A percentile compares a stretch with the other conserved stretches of the same genome.
phyloP scores from a whole-genome alignment of 2,797 vertebrate genomes.

The Melanotaenia nigrans region DNA sequence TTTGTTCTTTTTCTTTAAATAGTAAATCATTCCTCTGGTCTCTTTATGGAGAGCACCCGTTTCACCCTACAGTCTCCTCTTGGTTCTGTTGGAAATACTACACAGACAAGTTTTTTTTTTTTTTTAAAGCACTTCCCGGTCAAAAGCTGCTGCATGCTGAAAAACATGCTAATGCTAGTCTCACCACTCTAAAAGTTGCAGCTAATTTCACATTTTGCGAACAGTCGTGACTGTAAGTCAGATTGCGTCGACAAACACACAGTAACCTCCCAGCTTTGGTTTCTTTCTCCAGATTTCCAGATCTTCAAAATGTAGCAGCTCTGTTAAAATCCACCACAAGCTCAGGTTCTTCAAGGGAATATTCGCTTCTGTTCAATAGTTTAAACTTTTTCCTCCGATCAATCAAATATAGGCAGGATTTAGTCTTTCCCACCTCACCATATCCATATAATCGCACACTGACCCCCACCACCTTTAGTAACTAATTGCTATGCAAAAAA shows the following conservation, averaged over 20 bases:
- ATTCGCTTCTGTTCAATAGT: conserved; percentile 52
- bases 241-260: conserved; percentile 40
- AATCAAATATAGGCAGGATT: conserved; percentile 48
- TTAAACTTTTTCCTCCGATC: conserved; percentile 45
- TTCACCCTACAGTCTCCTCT: conserved; percentile 8
- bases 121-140: conserved; percentile 62
- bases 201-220: conserved; percentile 29
- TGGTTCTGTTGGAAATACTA: conserved; percentile 21
- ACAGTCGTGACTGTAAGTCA: conserved; percentile 32
- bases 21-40: conserved; percentile 76
- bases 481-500: conserved; percentile 86
- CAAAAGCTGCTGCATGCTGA: conserved; percentile 68
- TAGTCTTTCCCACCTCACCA: conserved; percentile 51
- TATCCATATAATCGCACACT: conserved; percentile 53
- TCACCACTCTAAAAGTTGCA: conserved; percentile 31
- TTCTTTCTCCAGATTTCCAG: conserved; percentile 23
- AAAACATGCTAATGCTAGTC: conserved; percentile 54
- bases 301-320: conserved; percentile 71
- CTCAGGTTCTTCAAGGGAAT: conserved; percentile 82
- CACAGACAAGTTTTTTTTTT: neutral
- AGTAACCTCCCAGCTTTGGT: neutral
- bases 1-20: conserved; percentile 25
- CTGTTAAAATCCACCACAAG: conserved; percentile 67
- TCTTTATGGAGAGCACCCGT: conserved; percentile 37
- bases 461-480: conserved; percentile 50